Evolutionary conservation across 2,113 vertebrate species (phyloP), one percentile per base, ranked within the genome.

Genomic region (Centropus unirufus): DNA sequence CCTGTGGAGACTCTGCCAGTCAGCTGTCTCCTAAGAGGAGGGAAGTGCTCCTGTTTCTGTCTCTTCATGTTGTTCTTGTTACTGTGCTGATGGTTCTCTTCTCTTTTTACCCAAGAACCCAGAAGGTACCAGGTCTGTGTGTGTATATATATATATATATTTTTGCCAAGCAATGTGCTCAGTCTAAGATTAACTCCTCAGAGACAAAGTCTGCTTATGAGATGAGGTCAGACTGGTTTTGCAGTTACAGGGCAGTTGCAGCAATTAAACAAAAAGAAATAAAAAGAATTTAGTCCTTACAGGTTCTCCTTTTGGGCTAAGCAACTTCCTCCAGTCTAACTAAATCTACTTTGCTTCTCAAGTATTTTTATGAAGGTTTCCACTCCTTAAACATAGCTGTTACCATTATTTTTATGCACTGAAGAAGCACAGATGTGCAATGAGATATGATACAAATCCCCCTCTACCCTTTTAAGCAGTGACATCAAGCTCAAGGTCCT

Each of bases 361-460:
- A 66, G 8, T 78, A 80, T 55, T 93, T 94, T 89, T 75, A 92
- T 23, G 46, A 95, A 82, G n/a, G 20, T 24, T 89, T 70, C 54
- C 79, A 70, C 27, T 76, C 27, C 23, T 75, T 57, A 76, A 23
- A 49, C 32, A 24, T 57, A 39, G 39, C 23, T 73, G 17, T 62
- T 59, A 32, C 15, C 61, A 77, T 52, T 76, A 72, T 69, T 94
- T 91, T 72, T 79, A 83, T 39, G 49, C 18, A 70, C 24, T 34
- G 51, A 87, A 89, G 54, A 57, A 62, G 61, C 23, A 89, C 52
- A 91, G 27, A 52, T 51, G 20, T 66, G 68, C 44, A 79, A 80
- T 55, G 61, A 62, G 80, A 69, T 77, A 78, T 6, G 55, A 91
- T 29, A 85, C 20, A 8, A 92, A 91, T 39, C 57, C 39, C 32